These are phyloP conservation scores for Telmatochromis sp. DNA, from an alignment of 2,113 vertebrate species.

Conservation along the genomic window DNA sequence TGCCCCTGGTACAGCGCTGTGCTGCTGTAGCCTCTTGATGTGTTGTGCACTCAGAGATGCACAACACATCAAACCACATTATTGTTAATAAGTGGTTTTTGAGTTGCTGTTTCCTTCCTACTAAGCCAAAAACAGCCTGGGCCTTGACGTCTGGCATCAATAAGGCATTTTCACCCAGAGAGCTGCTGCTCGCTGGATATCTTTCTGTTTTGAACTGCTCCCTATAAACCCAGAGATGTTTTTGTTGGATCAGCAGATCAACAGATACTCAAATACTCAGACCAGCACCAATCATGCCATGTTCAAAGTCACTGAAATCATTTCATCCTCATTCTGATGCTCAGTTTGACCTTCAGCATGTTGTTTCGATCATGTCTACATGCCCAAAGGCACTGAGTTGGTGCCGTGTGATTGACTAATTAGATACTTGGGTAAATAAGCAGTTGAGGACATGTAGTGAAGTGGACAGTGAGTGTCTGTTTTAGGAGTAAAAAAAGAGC, in stretches of 20 bases:
- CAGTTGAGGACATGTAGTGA: not conserved
- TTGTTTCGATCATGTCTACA: not conserved
- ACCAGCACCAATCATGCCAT: not conserved
- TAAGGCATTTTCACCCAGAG: not conserved
- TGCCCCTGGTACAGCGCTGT: not conserved
- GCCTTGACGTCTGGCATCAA: not conserved
- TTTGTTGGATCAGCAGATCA: not conserved
- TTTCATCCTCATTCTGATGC: not conserved
- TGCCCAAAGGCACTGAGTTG: not conserved
- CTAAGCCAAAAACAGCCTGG: not conserved
- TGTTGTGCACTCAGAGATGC: not conserved
- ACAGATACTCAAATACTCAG: not conserved
- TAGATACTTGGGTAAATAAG: not conserved
- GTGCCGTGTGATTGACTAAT: rapidly evolving
- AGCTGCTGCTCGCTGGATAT: not conserved
- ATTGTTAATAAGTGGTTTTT: not conserved
- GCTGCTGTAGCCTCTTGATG: not conserved
- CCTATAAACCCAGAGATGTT: not conserved
- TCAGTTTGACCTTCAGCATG: not conserved
- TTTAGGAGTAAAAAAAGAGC: not conserved
- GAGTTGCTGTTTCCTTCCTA: not conserved
- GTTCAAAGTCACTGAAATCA: not conserved
- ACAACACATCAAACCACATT: not conserved
- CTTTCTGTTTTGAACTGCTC: not conserved
- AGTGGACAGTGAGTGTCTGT: not conserved